Conservation (phyloP, 1,140 invertebrate genomes). For the Pseudomyrmex pallidus region DNA sequence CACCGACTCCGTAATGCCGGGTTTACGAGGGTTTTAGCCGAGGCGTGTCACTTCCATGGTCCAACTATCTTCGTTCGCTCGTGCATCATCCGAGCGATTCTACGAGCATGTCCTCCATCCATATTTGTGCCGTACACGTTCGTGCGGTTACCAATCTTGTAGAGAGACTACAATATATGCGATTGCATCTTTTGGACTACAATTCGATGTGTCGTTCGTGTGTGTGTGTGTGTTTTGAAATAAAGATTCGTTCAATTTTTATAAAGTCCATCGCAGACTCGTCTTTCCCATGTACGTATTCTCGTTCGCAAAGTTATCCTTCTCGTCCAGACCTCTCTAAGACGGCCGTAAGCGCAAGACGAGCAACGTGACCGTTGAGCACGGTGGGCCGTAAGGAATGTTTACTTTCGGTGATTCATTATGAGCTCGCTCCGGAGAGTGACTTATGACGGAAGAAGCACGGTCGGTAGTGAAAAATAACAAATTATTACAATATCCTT, state of each 20-base stretch:
- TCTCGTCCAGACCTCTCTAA: constrained; percentile 19
- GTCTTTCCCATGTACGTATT: constrained; percentile 32
- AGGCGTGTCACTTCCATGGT: constrained; percentile 77
- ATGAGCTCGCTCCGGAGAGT: constrained; percentile 51
- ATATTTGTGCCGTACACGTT: background rate
- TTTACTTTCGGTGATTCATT: constrained; percentile 59
- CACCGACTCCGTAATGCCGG: constrained; percentile 79
- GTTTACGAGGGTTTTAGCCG: constrained; percentile 80
- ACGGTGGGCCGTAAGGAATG: constrained; percentile 52
- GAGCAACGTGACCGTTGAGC: constrained; percentile 49
- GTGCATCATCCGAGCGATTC: constrained; percentile 24
- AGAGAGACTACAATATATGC: background rate
- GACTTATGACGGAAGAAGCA: constrained; percentile 70
- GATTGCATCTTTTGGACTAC: background rate
- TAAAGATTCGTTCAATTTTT: constrained; percentile 11
- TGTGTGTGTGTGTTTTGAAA: background rate
- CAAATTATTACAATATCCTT: constrained; percentile 74
- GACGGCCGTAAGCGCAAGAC: constrained; percentile 47
- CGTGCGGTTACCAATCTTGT: background rate
- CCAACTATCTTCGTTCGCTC: constrained; percentile 67
- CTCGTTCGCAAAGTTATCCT: constrained; percentile 29
- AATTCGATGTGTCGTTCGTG: no score
- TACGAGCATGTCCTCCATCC: background rate
- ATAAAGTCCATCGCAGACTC: background rate
- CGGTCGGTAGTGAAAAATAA: constrained; percentile 69